phyloP scores from a whole-genome alignment of 2,888 invertebrate species.

The Idaea dimidiata region DNA sequence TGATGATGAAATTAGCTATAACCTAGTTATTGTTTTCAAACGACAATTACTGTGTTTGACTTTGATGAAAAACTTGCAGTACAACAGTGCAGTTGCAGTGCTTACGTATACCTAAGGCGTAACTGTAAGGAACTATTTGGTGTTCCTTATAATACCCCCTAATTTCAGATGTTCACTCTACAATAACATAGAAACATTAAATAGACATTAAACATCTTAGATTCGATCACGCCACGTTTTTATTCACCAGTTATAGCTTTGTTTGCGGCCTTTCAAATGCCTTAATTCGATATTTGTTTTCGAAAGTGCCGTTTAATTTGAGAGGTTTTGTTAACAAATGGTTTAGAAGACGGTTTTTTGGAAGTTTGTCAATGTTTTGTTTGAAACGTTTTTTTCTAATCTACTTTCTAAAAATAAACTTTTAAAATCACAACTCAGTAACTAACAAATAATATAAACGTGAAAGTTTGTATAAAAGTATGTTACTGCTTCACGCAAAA shows the following conservation, averaged over 20 bases:
- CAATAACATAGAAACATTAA: neutral
- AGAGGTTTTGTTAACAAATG: neutral
- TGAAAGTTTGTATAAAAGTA: too few species aligned
- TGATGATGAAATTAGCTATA: too few species aligned
- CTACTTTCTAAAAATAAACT: neutral
- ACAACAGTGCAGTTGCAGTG: too few species aligned
- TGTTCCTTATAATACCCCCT: neutral
- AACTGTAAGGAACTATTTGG: too few species aligned
- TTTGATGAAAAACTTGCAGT: too few species aligned
- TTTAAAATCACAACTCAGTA: too few species aligned
- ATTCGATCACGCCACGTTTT: neutral
- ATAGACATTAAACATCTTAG: neutral
- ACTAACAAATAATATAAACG: too few species aligned
- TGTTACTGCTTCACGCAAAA: too few species aligned
- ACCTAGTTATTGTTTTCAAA: too few species aligned
- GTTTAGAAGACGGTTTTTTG: neutral
- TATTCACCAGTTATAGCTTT: neutral
- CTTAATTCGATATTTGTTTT: slow-evolving; percentile 6
- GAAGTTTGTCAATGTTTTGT: neutral
- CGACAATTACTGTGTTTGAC: too few species aligned
- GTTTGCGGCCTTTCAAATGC: neutral
- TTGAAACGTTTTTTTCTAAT: neutral
- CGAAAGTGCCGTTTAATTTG: neutral
- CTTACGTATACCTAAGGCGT: too few species aligned
- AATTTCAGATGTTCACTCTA: neutral